phyloP scores from a whole-genome alignment of 2,888 invertebrate species.

The Podabrus alpinus region DNA sequence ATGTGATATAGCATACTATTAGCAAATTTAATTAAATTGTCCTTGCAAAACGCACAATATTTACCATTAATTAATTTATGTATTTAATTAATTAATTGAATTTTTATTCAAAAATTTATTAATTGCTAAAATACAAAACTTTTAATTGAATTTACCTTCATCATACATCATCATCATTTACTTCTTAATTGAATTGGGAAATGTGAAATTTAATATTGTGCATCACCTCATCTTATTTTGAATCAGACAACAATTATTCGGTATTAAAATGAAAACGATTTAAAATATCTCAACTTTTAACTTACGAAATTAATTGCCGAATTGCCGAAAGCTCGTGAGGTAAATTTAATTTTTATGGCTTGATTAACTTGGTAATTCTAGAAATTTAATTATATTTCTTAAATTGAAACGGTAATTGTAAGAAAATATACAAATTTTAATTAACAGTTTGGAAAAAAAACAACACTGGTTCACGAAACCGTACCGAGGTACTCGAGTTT shows the following conservation, averaged over 20 bases:
- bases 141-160: slow-evolving; percentile 26
- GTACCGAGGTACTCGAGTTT: neutral
- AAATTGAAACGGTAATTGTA: neutral
- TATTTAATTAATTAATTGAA: slow-evolving; percentile 22
- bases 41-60: neutral
- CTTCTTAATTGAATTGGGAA: slow-evolving; percentile 26
- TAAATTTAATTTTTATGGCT: too few species aligned
- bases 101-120: slow-evolving; percentile 16
- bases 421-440: neutral
- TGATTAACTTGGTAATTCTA: too few species aligned
- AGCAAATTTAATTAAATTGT: neutral
- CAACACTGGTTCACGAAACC: too few species aligned
- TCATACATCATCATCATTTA: slow-evolving; percentile 26
- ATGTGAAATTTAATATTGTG: slow-evolving; percentile 18
- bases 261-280: too few species aligned
- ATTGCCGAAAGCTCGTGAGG: too few species aligned
- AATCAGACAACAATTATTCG: neutral
- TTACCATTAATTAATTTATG: neutral
- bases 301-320: too few species aligned
- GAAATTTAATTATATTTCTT: too few species aligned
- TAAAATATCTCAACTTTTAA: too few species aligned
- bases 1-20: neutral
- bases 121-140: slow-evolving; percentile 20
- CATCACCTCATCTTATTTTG: neutral
- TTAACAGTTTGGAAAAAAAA: neutral